Conservation (phyloP, 2,888 invertebrate species). For the Aphelenchoides bicaudatus region DNA sequence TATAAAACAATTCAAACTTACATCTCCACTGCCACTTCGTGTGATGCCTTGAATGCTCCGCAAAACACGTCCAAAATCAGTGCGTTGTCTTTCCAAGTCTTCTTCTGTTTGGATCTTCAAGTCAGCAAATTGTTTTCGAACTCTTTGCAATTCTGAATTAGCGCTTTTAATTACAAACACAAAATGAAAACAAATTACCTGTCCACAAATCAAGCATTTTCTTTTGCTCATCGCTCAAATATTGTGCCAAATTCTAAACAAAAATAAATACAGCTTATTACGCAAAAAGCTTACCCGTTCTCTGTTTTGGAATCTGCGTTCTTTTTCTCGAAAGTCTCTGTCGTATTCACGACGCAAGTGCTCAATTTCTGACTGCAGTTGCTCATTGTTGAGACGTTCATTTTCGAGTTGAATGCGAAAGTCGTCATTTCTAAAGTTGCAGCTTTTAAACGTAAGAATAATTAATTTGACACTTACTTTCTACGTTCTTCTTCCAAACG, state of each 20-base stretch:
- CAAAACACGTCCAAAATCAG: conserved; percentile 48
- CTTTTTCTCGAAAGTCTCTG: conserved; percentile 53
- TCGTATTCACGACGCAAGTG: conserved; percentile 54
- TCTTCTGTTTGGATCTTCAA: conserved; percentile 47
- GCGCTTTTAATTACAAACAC: no score
- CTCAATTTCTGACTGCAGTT: conserved; percentile 53
- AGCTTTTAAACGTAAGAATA: not conserved
- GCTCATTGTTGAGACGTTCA: conserved; percentile 47
- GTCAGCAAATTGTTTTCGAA: conserved; percentile 55
- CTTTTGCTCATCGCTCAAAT: conserved; percentile 57
- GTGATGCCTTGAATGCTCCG: conserved; percentile 40
- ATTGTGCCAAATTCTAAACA: conserved; percentile 54
- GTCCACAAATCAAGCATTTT: conserved; percentile 60
- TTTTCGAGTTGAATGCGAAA: conserved; percentile 54
- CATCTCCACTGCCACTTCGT: conserved; percentile 25
- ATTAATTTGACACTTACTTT: no score
- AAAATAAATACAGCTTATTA: not conserved
- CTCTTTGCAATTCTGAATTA: conserved; percentile 57
- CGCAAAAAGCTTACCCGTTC: conserved; percentile 35
- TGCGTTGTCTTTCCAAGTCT: conserved; percentile 46
- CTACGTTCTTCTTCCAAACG: conserved; percentile 56
- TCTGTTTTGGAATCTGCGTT: conserved; percentile 45
- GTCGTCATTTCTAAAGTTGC: conserved; percentile 50
- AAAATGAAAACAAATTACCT: no score
- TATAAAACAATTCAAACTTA: conserved; percentile 12